Evolutionary conservation across 2,113 vertebrate species (phyloP).

Genomic region (Syngnathus typhle): DNA sequence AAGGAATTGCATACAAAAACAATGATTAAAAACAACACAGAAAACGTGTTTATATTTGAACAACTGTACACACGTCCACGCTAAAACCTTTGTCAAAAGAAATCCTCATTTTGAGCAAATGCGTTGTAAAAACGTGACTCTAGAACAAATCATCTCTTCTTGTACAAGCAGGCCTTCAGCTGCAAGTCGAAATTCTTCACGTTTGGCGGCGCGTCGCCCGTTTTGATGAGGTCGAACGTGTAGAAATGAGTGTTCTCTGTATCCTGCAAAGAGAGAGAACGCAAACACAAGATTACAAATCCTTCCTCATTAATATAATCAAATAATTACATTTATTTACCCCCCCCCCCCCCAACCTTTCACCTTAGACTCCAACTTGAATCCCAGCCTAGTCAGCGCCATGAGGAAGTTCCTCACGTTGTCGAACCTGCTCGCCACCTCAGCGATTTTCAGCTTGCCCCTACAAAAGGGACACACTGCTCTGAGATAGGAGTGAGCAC

Average conservation of each 20-base stretch:
- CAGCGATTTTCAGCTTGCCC: constrained; percentile 84
- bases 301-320: not conserved
- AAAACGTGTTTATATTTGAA: not conserved
- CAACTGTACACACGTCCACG: not conserved
- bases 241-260: constrained; percentile 81
- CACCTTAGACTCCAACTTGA: constrained; percentile 81
- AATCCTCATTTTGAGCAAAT: too few relatives aligned
- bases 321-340: too few relatives aligned
- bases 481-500: too few relatives aligned
- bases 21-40: not conserved
- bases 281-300: not conserved
- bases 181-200: constrained; percentile 62
- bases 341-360: not conserved
- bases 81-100: too few relatives aligned
- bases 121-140: not conserved
- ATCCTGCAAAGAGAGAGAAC: constrained; percentile 64
- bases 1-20: too few relatives aligned
- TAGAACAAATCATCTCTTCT: constrained; percentile 74
- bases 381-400: constrained; percentile 77
- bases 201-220: constrained; percentile 38
- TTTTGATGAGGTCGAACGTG: constrained; percentile 82
- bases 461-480: constrained; percentile 50
- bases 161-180: constrained; percentile 84
- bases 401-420: constrained; percentile 70
- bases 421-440: constrained; percentile 89